These are phyloP conservation scores for Laticauda laticaudata DNA, from an alignment of 2,113 vertebrate genomes.

Conservation along the genomic window DNA sequence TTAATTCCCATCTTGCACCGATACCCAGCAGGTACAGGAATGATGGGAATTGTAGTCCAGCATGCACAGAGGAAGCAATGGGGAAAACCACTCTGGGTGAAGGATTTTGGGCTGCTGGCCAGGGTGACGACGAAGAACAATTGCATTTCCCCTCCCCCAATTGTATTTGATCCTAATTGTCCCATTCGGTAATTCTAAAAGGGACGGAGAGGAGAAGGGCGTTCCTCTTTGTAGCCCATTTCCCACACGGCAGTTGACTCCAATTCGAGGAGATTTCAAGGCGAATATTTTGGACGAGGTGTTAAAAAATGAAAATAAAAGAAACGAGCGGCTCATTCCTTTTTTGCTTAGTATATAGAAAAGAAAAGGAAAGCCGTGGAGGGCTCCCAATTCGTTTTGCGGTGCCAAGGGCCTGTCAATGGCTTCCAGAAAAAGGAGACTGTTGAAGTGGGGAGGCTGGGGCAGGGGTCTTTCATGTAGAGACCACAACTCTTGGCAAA, in stretches of 20 bases:
- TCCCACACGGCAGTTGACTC: conserved; percentile 47
- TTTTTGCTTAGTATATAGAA: conserved; percentile 12
- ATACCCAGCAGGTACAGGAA: not conserved
- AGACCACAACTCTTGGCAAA: not conserved
- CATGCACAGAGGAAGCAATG: not conserved
- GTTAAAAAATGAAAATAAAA: conserved; percentile 33
- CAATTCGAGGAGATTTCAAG: not conserved
- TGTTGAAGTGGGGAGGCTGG: not conserved
- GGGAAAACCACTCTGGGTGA: not conserved
- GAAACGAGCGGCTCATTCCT: conserved; percentile 2
- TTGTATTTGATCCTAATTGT: not conserved
- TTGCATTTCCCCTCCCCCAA: not conserved
- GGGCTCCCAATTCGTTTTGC: conserved; percentile 57
- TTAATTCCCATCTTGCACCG: not conserved
- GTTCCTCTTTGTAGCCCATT: conserved; percentile 35
- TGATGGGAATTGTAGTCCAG: not conserved
- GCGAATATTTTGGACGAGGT: not conserved
- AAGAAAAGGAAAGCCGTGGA: conserved; percentile 7
- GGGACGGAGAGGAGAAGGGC: not conserved
- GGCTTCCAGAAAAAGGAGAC: conserved; percentile 12
- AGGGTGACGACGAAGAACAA: not conserved
- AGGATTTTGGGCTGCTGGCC: not conserved
- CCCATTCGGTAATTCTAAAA: not conserved
- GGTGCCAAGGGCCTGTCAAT: conserved; percentile 27
- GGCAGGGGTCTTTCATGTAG: not conserved